Conservation (phyloP, 1,140 invertebrate genomes). For the Drosophila athabasca region DNA sequence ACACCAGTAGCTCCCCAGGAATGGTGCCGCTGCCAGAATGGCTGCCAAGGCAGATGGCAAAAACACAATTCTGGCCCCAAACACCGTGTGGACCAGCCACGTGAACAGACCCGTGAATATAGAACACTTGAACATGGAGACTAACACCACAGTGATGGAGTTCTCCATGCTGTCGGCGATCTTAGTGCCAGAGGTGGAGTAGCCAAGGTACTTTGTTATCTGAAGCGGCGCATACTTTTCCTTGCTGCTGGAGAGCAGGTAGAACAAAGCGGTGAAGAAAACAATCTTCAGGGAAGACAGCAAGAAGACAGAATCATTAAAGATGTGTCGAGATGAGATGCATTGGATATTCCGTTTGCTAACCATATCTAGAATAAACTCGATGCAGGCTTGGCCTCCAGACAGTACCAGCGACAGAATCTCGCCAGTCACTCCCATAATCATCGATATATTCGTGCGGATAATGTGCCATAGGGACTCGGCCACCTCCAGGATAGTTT, state of each 20-base stretch:
- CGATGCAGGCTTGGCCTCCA: constrained; percentile 96
- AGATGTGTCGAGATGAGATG: not conserved
- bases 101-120: constrained; percentile 99
- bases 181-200: constrained; percentile 91
- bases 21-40: constrained; percentile 96
- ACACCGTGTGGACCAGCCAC: constrained; percentile 98
- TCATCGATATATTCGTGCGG: constrained; percentile 95
- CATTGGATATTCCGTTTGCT: constrained; percentile 54
- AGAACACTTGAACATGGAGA: constrained; percentile 98
- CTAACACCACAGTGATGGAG: constrained; percentile 92
- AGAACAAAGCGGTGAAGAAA: constrained; percentile 98
- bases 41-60: constrained; percentile 96
- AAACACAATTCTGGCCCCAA: constrained; percentile 97
- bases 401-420: constrained; percentile 94
- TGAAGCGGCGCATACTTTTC: constrained; percentile 95
- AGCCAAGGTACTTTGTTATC: constrained; percentile 88
- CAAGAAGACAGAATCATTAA: not conserved
- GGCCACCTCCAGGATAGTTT: constrained; percentile 93
- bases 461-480: constrained; percentile 97
- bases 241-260: constrained; percentile 94
- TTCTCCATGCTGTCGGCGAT: constrained; percentile 88
- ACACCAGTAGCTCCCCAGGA: constrained; percentile 97
- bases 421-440: constrained; percentile 93
- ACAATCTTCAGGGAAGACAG: constrained; percentile 88
- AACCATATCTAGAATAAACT: constrained; percentile 96